Conservation (phyloP, 2,113 vertebrate genomes). For the Phasianus colchicus region DNA sequence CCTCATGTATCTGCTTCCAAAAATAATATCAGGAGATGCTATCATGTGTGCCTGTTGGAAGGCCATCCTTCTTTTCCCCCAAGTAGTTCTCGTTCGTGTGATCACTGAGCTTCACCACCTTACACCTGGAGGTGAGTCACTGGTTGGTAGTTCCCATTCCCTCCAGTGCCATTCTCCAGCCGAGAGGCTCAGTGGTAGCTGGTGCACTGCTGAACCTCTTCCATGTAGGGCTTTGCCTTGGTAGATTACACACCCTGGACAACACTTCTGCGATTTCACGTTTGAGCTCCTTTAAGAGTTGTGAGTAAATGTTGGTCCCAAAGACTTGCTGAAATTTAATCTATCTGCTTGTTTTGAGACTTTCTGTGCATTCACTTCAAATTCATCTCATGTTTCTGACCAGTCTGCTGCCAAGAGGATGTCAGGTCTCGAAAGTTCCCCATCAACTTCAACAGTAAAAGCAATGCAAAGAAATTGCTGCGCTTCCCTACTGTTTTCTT, state of each 20-base stretch:
- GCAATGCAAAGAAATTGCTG: neutral
- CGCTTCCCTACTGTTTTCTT: neutral
- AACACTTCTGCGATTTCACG: rapidly evolving
- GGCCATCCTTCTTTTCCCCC: neutral
- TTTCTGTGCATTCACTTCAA: neutral
- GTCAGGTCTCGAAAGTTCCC: neutral
- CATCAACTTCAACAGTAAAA: neutral
- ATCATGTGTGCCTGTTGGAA: neutral
- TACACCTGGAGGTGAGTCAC: rapidly evolving
- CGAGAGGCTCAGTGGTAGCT: rapidly evolving
- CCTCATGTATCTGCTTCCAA: neutral
- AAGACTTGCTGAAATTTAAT: neutral
- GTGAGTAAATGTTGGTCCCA: neutral
- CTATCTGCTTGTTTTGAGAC: neutral
- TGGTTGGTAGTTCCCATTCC: rapidly evolving
- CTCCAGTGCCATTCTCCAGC: rapidly evolving
- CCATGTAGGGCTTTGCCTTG: rapidly evolving
- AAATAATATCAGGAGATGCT: neutral
- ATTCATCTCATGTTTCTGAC: neutral
- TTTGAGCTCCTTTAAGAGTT: neutral
- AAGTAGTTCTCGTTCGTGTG: rapidly evolving
- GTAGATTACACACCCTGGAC: neutral
- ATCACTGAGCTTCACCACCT: rapidly evolving
- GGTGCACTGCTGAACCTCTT: rapidly evolving
- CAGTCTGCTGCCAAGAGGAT: neutral